A percentile compares a stretch with the other conserved stretches of the same genome.
These are phyloP conservation scores for Schizaphis graminum DNA, from an alignment of 2,888 invertebrate genomes.

Conservation along the genomic window DNA sequence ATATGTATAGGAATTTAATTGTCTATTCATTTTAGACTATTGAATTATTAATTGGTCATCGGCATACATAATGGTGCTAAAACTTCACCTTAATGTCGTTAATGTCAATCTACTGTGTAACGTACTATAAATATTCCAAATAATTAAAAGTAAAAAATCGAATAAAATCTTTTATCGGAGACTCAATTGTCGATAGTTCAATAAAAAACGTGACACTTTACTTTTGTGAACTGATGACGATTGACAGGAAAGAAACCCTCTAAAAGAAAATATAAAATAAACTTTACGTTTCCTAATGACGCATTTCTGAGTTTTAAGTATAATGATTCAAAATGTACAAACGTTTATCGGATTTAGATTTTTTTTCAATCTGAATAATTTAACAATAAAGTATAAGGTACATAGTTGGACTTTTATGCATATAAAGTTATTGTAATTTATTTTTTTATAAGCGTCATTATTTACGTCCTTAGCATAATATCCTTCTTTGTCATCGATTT, in stretches of 20 bases:
- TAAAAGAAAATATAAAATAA: conserved; percentile 11
- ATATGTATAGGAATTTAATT: background rate
- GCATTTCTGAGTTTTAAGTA: background rate
- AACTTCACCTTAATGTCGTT: background rate
- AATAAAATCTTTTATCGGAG: background rate
- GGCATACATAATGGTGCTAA: background rate
- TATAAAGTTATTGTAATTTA: conserved; percentile 7
- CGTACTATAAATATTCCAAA: background rate
- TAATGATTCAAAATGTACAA: background rate
- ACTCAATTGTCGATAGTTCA: background rate
- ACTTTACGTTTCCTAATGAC: conserved; percentile 45
- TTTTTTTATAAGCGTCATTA: conserved; percentile 12
- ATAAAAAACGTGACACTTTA: background rate
- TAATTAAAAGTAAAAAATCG: background rate
- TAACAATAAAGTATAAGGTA: conserved; percentile 18
- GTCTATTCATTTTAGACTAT: background rate
- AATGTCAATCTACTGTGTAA: background rate
- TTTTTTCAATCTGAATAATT: conserved; percentile 13
- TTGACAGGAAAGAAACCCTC: background rate
- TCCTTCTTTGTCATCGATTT: background rate
- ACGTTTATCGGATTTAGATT: conserved; percentile 35
- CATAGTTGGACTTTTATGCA: background rate
- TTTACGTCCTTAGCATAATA: background rate
- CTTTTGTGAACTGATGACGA: conserved; percentile 28
- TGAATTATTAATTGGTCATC: background rate